A percentile compares a stretch with the other conserved stretches of the same genome.
phyloP scores from a whole-genome alignment of 2,888 invertebrate species.

The Drosophila macrospina region DNA sequence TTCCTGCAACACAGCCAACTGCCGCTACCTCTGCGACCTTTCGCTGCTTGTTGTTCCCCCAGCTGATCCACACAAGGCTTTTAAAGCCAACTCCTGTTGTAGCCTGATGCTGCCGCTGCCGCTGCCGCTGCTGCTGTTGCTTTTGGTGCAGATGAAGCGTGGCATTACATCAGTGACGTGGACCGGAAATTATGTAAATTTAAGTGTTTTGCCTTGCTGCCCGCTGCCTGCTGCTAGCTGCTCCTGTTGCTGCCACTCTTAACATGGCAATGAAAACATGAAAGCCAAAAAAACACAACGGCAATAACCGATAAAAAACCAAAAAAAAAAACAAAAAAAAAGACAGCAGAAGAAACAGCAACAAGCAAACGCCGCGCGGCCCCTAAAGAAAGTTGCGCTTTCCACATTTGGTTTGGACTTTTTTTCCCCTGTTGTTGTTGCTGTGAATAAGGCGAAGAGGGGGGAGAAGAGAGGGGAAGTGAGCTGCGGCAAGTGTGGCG shows the following conservation, averaged over 20 bases:
- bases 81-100: conserved; percentile 35
- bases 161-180: conserved; percentile 77
- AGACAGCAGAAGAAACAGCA: conserved; percentile 43
- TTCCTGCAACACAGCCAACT: background rate
- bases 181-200: conserved; percentile 82
- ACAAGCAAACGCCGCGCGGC: conserved; percentile 59
- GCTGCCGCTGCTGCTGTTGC: conserved; percentile 33
- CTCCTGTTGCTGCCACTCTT: conserved; percentile 58
- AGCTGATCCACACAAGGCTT: conserved; percentile 52
- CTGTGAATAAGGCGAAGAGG: conserved; percentile 12
- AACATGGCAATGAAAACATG: conserved; percentile 81
- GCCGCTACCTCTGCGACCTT: background rate
- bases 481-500: conserved; percentile 42
- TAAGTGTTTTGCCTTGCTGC: conserved; percentile 75
- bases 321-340: conserved; percentile 24
- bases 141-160: conserved; percentile 74
- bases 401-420: conserved; percentile 74
- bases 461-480: too few species aligned
- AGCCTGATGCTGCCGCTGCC: conserved; percentile 36
- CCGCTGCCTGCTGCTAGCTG: background rate
- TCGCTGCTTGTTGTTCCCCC: conserved; percentile 19
- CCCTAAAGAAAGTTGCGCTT: conserved; percentile 57
- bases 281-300: conserved; percentile 74
- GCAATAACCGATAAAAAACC: conserved; percentile 54
- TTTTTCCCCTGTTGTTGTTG: conserved; percentile 36